Percentiles rank a stretch among this genome's conserved stretches.
Conservation (phyloP, 2,888 invertebrate species). For the Sinopyrophorus schimmeli region DNA sequence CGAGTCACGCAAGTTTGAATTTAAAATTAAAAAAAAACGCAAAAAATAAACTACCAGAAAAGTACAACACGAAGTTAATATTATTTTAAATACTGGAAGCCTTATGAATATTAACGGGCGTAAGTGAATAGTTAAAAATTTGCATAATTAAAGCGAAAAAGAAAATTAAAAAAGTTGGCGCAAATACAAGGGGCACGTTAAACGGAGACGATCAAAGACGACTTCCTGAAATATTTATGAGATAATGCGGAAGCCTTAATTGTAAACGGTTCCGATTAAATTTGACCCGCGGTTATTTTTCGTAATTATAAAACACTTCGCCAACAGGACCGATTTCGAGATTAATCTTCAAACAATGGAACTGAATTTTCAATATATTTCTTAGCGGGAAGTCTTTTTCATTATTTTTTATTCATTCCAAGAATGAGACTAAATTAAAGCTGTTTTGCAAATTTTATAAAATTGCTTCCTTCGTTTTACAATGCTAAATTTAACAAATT, state of each 20-base stretch:
- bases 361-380: background rate
- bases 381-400: background rate
- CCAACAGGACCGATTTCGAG: constrained; percentile 1
- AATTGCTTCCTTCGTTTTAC: no score
- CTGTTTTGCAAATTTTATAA: no score
- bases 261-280: constrained; percentile 22
- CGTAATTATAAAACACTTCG: constrained; percentile 6
- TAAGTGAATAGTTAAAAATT: constrained; percentile 29
- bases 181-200: constrained; percentile 14
- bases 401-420: no score
- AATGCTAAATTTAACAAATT: no score
- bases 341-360: background rate
- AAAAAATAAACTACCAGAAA: constrained; percentile 21
- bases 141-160: constrained; percentile 24
- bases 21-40: constrained; percentile 1
- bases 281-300: constrained; percentile 20
- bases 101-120: constrained; percentile 25
- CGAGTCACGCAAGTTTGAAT: constrained; percentile 22
- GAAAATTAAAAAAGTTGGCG: constrained; percentile 18
- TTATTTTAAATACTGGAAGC: constrained; percentile 25
- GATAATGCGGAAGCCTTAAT: constrained; percentile 18
- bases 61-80: constrained; percentile 24
- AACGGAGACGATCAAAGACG: constrained; percentile 14
- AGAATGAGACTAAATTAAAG: no score
- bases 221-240: constrained; percentile 25